A percentile compares a stretch with the other conserved stretches of the same genome.
Conservation (phyloP, 2,113 vertebrate genomes). For the Psammodynastes pulverulentus region DNA sequence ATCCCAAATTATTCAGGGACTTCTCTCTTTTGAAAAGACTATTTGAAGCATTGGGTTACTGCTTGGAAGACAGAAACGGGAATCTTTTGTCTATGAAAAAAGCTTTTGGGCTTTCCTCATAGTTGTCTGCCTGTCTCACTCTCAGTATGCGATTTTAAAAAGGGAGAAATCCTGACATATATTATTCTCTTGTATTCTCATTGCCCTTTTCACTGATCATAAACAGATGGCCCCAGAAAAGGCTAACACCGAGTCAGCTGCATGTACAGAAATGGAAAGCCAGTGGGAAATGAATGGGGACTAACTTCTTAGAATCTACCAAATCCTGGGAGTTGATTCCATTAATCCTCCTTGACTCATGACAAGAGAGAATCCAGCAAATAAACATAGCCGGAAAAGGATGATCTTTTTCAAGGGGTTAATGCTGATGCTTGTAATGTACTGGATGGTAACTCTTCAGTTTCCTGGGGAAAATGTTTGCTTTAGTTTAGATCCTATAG, state of each 20-base stretch:
- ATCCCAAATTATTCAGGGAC: not conserved
- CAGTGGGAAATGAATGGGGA: conserved; percentile 3
- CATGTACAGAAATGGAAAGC: not conserved
- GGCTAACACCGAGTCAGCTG: not conserved
- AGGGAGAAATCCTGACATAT: not conserved
- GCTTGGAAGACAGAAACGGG: not conserved
- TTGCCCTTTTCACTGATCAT: not conserved
- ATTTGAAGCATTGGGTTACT: not conserved
- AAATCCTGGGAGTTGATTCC: conserved; percentile 17
- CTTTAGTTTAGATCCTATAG: conserved; percentile 19
- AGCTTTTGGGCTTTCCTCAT: not conserved
- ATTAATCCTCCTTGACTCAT: conserved; percentile 20
- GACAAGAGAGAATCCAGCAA: conserved; percentile 11
- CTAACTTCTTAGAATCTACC: conserved; percentile 8
- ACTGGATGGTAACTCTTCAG: conserved; percentile 13
- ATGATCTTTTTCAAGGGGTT: not conserved
- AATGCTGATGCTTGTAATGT: conserved; percentile 33
- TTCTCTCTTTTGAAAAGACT: not conserved
- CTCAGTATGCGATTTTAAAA: rapidly evolving
- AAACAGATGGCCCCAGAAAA: conserved; percentile 12
- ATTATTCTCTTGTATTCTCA: not conserved
- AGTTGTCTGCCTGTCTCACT: not conserved
- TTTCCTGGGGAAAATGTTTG: conserved; percentile 40
- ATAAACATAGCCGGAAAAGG: conserved; percentile 25
- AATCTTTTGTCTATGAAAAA: not conserved